Base-by-base conservation (phyloP, 2,888 invertebrate genomes). In the Eudasyphora cyanicolor region DNA sequence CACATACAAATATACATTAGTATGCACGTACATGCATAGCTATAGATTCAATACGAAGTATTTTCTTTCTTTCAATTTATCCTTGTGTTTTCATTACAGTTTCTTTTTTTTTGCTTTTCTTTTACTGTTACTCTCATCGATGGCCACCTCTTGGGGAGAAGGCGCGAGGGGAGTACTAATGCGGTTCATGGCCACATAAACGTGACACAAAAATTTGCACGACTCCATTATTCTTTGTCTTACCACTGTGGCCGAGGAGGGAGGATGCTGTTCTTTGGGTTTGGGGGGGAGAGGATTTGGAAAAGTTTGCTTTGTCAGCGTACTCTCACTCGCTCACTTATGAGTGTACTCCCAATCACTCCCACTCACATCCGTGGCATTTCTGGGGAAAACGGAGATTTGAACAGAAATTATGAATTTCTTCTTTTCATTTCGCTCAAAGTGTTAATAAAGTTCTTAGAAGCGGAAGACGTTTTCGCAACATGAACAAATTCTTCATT, bases 131-230 rank as follows among this genome's bases (percentile, higher is more conserved):
- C 24, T 24, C 17, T 38, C 14, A 24, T 42, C 3, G 21, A 10
- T 64, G 64, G 17, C 32, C 8, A n/a, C 32, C 17, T 35, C 35
- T 10, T 17, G 5, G 3, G 32, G 17, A 14, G 24, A 24, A 54
- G 21, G 17, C 24, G 17, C 21, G 7, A 21, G 2, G 24, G 17
- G 17, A 24, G 42, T 67, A 24, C n/a, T 14, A 21, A 67, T 38
- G 35, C 42, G 67, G 38, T 67, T 67, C 67, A 67, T 35, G 67
- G 67, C 7, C 67, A 42, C 17, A n/a, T 49, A 73, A 84, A 81
- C 74, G 83, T 80, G 80, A 75, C 77, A 71, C 35, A 75, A 76
- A 75, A 78, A 81, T 78, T 74, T 78, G 75, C 71, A 81, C 75
- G 78, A 78, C 75, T 78, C 64, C 75, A 67, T 70, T 42, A 42